These are phyloP conservation scores for Sphaerodactylus townsendi DNA, from an alignment of 2,113 vertebrate species.

Conservation along the genomic window DNA sequence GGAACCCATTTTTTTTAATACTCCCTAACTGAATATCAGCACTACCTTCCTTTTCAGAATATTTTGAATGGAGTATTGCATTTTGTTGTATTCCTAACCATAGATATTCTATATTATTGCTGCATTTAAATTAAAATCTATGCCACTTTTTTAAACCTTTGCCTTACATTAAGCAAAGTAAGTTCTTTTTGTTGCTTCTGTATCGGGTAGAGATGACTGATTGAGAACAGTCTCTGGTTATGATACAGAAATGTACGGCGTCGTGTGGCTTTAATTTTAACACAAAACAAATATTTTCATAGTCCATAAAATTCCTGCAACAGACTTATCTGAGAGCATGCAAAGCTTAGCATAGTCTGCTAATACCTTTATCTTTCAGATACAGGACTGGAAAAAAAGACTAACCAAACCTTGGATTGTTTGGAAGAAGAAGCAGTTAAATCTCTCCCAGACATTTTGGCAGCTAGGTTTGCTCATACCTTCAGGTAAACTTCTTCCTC, in stretches of 20 bases:
- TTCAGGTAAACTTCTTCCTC: conserved; percentile 69
- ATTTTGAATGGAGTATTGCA: conserved; percentile 24
- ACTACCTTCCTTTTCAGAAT: neutral
- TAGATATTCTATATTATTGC: neutral
- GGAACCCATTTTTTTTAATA: neutral
- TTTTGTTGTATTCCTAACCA: neutral
- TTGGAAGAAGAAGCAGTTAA: conserved; percentile 63
- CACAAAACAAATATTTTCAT: conserved; percentile 66
- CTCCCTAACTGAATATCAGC: neutral
- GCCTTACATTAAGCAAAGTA: neutral
- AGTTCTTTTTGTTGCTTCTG: conserved; percentile 2
- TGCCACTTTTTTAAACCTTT: neutral
- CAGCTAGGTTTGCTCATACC: conserved; percentile 57
- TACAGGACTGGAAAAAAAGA: conserved; percentile 68
- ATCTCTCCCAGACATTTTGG: conserved; percentile 55
- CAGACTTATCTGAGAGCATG: conserved; percentile 62
- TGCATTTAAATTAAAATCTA: neutral
- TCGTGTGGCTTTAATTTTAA: conserved; percentile 57
- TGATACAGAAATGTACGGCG: conserved; percentile 30
- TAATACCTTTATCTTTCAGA: conserved; percentile 74
- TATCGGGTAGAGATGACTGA: neutral
- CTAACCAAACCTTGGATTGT: conserved; percentile 53
- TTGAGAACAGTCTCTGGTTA: conserved; percentile 21
- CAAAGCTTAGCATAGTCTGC: conserved; percentile 64
- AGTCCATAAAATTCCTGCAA: conserved; percentile 60